Evolutionary conservation across 1,140 invertebrate genomes (phyloP), one percentile per base, ranked within the genome.

Genomic region (Mycetomoellerius zeteki): DNA sequence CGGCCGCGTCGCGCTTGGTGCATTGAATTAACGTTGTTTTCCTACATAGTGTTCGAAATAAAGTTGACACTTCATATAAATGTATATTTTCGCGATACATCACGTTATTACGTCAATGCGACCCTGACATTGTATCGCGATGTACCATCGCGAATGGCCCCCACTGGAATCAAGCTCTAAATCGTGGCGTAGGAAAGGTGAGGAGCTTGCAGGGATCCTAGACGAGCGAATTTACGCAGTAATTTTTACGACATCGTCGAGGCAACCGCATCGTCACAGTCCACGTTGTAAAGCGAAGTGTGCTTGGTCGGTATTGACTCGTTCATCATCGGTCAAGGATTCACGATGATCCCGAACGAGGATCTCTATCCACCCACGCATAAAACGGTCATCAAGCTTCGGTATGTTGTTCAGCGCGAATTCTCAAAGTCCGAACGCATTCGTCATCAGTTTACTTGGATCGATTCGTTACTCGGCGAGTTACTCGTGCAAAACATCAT

Each of bases 311-410:
- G 6, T 14, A 33, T 67, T 27, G 21, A 60, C 12, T 43, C 43
- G 47, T 21, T 16, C 65, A 37, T 27, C 7, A n/a, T 47, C 47
- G 47, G 47, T 16, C 47, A 21, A 64, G 24, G 14, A 56, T 75
- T 37, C 33, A 27, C 43, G 82, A 93, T 94, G 91, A 84, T 90
- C n/a, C 54, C 92, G 58, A 90, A 94, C 88, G 91, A 94, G 64
- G 90, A 94, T 64, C 80, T 94, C 0, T 94, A 94, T 85, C 94
- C 93, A 2, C 92, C 93, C 8, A 85, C 87, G 69, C 94, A 94
- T 71, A 94, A 94, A 86, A 94, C 94, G 0, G 91, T 93, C 27
- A 91, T 94, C 58, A 92, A 92, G 33, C 89, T 91, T 73, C 90
- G 93, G 93, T 94, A 93, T 60, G 92, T 92, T 75, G 8, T 21